Evolutionary conservation across 2,113 vertebrate species (phyloP).

Genomic region (Ictalurus furcatus): DNA sequence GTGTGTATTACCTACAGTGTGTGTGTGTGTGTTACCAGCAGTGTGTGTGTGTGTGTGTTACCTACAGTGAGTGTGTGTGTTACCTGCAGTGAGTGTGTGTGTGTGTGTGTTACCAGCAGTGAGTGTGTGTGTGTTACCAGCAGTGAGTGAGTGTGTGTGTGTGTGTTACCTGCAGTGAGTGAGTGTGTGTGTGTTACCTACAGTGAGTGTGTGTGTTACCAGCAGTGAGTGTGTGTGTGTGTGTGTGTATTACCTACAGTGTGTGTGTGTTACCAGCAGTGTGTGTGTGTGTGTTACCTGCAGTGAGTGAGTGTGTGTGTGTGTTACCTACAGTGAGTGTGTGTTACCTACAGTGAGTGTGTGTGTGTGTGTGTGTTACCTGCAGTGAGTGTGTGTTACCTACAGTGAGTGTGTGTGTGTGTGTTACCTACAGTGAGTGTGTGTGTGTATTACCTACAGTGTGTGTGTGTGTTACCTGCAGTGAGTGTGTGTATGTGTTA

Average conservation of each 20-base stretch:
- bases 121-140: neutral
- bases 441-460: slow-evolving; percentile 55
- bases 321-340: neutral
- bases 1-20: slow-evolving; percentile 63
- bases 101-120: no score
- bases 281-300: neutral
- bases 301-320: neutral
- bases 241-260: no score
- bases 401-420: neutral
- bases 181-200: neutral
- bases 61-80: neutral
- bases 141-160: neutral
- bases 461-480: neutral
- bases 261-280: neutral
- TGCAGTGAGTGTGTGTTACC: slow-evolving; percentile 32
- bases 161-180: slow-evolving; percentile 56
- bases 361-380: slow-evolving; percentile 58
- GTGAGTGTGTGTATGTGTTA: neutral
- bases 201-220: neutral
- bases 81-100: slow-evolving; percentile 56
- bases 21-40: slow-evolving; percentile 19
- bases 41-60: neutral
- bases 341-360: neutral
- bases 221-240: neutral
- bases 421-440: neutral